Conservation (phyloP, 2,888 invertebrate species). For the Philereme transversata region DNA sequence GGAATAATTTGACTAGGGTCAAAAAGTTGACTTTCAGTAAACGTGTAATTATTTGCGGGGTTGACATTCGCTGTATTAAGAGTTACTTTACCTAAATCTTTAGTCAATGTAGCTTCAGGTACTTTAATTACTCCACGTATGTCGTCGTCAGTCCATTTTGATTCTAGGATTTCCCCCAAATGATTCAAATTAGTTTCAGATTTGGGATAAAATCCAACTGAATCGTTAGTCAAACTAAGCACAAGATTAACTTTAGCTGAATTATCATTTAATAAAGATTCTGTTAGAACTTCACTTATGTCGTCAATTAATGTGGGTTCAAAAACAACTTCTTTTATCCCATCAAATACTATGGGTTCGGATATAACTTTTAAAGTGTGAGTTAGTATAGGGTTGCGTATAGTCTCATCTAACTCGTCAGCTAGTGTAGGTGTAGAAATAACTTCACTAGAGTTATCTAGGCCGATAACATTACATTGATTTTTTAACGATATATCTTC, state of each 20-base stretch:
- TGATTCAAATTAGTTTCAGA: not conserved
- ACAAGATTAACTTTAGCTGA: not conserved
- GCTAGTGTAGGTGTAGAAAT: not conserved
- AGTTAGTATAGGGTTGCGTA: no score
- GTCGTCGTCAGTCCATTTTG: no score
- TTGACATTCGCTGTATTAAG: no score
- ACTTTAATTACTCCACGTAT: no score
- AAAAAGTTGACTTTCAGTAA: no score
- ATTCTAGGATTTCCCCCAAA: no score
- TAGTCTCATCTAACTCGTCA: not conserved
- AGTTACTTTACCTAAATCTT: no score
- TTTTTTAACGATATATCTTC: conserved; percentile 2
- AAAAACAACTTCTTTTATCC: not conserved
- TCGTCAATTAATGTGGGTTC: not conserved
- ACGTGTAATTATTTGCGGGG: no score
- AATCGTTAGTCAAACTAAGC: not conserved
- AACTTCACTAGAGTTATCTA: not conserved
- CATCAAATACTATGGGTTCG: no score
- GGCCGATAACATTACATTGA: conserved; percentile 3
- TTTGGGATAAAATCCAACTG: not conserved
- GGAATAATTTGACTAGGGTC: not conserved
- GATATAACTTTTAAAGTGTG: no score
- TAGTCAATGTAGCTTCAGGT: no score
- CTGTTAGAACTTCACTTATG: not conserved
- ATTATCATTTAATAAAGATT: not conserved